Base-by-base conservation (phyloP, 2,888 invertebrate genomes). In the Heliconius cydno region DNA sequence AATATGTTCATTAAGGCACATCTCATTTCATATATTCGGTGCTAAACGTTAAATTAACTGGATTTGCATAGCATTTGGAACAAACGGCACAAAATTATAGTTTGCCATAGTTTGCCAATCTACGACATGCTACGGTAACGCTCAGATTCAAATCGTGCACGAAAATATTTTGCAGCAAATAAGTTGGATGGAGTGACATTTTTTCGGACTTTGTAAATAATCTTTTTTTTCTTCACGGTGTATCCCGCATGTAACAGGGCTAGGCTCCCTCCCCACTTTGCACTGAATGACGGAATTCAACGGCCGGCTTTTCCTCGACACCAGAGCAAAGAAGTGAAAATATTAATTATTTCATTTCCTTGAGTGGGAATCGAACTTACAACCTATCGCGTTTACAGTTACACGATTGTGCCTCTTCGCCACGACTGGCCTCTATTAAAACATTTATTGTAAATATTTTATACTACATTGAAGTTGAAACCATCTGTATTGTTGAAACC, bases 61-160 rank as follows among this genome's bases (percentile, higher is more conserved):
- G 25, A 68, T 68, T 68, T 68, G 68, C 68, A 68, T 68, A 38
- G 41, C 38, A 68, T 25, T 34, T 41, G 68, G 41, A 68, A 22
- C n/a, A 41, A 68, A 38, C 13, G n/a, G 38, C 6, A 68, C 38
- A 68, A 38, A 30, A 28, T 41, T 70, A 15, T 13, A 25, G 15
- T 30, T 41, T n/a, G 2, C 41, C 38, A 38, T 34, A 28, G 15
- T 65, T 65, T n/a, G n/a, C n/a, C n/a, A 65, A 15, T 15, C 13
- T 65, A 28, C 13, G 7, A 13, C n/a, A n/a, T n/a, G n/a, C n/a
- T n/a, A 52, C 52, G 19, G 52, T 65, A 65, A 28, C 15, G 25
- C 28, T 28, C 28, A 28, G 28, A 65, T 65, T 28, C 28, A 28
- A 65, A 65, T 15, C 25, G 28, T 28, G 19, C 19, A 67, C 22